A percentile compares a stretch with the other conserved stretches of the same genome.
These are phyloP conservation scores for Todiramphus chloris DNA, from an alignment of 2,113 vertebrate species.

Conservation along the genomic window DNA sequence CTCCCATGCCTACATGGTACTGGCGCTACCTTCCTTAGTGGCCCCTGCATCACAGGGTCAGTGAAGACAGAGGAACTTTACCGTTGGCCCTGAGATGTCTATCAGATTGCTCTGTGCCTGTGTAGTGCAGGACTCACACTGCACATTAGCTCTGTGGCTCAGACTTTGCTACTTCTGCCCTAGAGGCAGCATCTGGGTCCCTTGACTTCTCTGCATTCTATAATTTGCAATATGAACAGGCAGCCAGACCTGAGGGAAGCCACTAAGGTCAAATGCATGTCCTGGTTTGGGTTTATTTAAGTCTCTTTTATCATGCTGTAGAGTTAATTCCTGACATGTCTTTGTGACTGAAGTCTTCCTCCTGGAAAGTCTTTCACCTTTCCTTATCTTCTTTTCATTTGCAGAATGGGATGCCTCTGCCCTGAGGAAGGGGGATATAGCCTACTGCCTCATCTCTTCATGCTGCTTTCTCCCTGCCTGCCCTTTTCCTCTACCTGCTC, in stretches of 20 bases:
- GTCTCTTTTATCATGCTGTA: neutral
- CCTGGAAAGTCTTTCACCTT: neutral
- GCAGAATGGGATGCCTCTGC: neutral
- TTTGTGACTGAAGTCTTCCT: neutral
- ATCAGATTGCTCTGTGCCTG: neutral
- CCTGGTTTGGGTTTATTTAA: neutral
- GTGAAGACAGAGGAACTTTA: neutral
- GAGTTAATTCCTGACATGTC: neutral
- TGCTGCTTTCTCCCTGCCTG: neutral
- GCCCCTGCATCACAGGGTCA: accelerated
- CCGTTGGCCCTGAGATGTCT: neutral
- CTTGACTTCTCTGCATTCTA: neutral
- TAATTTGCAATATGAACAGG: neutral
- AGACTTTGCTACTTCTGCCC: neutral
- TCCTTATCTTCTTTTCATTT: neutral
- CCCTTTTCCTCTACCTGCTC: neutral
- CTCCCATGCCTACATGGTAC: accelerated
- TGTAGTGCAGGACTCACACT: neutral
- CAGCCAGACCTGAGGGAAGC: neutral
- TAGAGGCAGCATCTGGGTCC: neutral
- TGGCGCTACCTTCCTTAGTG: neutral
- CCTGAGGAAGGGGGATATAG: neutral
- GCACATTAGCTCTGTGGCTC: neutral
- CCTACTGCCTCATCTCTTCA: neutral
- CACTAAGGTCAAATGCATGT: neutral